These are phyloP conservation scores for Notothenia rossii DNA, from an alignment of 2,113 vertebrate species.

Conservation along the genomic window DNA sequence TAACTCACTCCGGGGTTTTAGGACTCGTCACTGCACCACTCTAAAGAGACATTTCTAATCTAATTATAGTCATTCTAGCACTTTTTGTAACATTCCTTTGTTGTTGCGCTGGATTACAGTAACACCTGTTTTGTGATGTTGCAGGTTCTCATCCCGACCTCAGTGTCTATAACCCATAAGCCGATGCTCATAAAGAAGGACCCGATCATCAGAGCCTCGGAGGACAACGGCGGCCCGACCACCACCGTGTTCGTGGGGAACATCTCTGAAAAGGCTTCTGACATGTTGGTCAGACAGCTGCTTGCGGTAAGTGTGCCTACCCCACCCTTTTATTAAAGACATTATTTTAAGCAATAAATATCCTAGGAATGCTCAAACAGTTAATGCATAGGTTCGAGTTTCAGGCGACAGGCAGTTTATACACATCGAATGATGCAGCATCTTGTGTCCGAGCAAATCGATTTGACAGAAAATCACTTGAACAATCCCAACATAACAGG, in stretches of 20 bases:
- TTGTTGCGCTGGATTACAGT: neutral
- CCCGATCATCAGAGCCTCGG: conserved; percentile 82
- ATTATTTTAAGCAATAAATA: neutral
- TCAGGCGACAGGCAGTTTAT: no score
- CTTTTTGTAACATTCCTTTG: no score
- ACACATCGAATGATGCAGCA: neutral
- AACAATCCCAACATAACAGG: neutral
- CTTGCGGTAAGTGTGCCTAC: conserved; percentile 88
- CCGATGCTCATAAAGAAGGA: conserved; percentile 91
- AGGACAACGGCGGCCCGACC: conserved; percentile 92
- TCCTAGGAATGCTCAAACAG: no score
- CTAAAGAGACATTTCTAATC: no score
- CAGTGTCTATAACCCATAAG: conserved; percentile 93
- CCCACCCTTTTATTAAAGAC: no score
- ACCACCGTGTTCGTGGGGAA: conserved; percentile 99
- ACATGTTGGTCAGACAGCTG: conserved; percentile 98
- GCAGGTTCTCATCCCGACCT: conserved; percentile 90
- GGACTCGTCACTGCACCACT: no score
- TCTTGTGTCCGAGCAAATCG: neutral
- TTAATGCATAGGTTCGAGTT: no score
- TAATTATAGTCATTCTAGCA: no score
- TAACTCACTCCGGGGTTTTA: no score
- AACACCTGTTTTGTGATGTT: conserved; percentile 1
- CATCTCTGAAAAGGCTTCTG: conserved; percentile 98
- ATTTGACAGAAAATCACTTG: neutral